phyloP scores from a whole-genome alignment of 1,140 invertebrate genomes.

The Drosophila sulfurigaster region DNA sequence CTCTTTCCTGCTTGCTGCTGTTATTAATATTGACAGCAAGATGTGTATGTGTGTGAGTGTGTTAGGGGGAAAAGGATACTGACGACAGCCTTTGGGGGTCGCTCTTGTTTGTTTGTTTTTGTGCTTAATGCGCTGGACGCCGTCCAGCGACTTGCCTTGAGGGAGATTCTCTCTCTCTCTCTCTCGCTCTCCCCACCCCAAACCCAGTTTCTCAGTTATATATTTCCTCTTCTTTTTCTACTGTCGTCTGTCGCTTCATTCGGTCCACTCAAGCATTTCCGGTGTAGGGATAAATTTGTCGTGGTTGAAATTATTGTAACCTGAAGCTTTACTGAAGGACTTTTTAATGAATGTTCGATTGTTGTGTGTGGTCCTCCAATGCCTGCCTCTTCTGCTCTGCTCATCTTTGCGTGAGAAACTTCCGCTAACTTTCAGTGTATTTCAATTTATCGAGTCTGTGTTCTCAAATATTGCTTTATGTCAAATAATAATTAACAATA shows the following conservation, averaged over 20 bases:
- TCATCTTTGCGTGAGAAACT: conserved; percentile 4
- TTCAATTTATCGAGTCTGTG: neutral
- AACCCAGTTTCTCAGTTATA: neutral
- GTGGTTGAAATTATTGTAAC: conserved; percentile 73
- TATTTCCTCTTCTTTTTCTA: neutral
- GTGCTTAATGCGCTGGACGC: conserved; percentile 65
- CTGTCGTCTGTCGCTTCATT: conserved; percentile 3
- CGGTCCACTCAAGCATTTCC: conserved; percentile 53
- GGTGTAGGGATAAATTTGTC: conserved; percentile 65
- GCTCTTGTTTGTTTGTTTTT: conserved; percentile 67
- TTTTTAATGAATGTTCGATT: conserved; percentile 79
- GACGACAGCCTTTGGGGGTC: conserved; percentile 49
- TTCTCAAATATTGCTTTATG: neutral
- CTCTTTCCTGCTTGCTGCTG: conserved; percentile 11
- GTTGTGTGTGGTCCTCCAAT: conserved; percentile 31
- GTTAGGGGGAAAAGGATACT: neutral
- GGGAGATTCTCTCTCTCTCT: conserved; percentile 2
- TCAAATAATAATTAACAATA: too few relatives aligned
- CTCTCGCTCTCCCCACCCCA: neutral
- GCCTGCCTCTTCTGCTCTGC: too few relatives aligned
- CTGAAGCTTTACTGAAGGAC: conserved; percentile 73
- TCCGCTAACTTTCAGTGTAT: neutral
- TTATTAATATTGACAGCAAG: conserved; percentile 74
- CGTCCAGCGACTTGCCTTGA: conserved; percentile 25
- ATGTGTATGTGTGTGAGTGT: neutral